Evolutionary conservation across 2,113 vertebrate species (phyloP).

Genomic region (Poecile atricapillus): DNA sequence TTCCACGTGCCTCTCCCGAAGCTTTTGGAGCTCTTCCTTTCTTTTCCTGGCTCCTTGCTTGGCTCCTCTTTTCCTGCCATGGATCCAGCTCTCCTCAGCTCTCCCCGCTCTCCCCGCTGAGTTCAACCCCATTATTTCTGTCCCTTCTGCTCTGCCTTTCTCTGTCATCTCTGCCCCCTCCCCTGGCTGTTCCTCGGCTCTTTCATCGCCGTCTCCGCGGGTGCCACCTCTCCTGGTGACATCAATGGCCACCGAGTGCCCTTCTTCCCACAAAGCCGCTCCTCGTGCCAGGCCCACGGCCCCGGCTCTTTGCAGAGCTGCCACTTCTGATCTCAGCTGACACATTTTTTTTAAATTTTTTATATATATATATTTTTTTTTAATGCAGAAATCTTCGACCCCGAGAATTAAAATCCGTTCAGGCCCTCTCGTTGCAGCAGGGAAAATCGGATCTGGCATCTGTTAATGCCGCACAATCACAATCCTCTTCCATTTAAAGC

Average conservation of each 20-base stretch:
- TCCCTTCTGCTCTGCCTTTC: not conserved
- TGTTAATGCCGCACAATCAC: not conserved
- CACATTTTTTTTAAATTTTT: not conserved
- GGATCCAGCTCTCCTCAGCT: not conserved
- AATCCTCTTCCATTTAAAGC: not conserved
- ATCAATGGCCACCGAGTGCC: not conserved
- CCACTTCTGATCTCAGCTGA: not conserved
- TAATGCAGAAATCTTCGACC: not conserved
- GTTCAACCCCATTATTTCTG: conserved; percentile 43
- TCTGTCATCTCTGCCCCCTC: not conserved
- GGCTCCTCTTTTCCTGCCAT: not conserved
- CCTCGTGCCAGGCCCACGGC: not conserved
- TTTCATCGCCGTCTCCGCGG: not conserved
- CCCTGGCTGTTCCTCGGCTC: not conserved
- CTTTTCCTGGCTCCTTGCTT: not conserved
- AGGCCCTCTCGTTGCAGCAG: not conserved
- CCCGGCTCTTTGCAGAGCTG: not conserved
- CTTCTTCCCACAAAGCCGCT: not conserved
- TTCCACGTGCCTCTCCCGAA: not conserved
- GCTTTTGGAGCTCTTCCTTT: not conserved
- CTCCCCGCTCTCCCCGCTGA: not conserved
- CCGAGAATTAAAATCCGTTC: not conserved
- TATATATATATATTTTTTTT: not conserved
- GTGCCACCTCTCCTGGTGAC: not conserved
- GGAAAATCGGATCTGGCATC: not conserved